Base-by-base conservation (phyloP, 2,797 vertebrate species). In the Anguilla marmorata region DNA sequence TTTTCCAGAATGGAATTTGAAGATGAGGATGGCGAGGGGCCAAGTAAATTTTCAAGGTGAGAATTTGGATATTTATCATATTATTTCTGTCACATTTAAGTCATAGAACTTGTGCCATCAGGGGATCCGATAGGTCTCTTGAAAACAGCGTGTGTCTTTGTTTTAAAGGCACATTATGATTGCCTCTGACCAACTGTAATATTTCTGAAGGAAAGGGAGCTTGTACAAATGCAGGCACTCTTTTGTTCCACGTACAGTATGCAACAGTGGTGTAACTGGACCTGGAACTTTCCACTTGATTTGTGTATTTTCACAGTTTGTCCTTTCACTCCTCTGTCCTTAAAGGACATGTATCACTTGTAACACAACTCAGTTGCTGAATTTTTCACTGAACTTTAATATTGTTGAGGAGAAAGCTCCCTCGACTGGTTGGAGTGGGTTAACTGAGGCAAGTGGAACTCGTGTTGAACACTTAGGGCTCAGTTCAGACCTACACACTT, bases 21-120 rank as follows among this genome's bases (percentile, higher is more conserved):
- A 11, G 96, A 97, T 82, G 96, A 97, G 93, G 96, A 97, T 63
- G 96, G 96, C 0, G 96, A 97, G 88, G 96, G 96, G 0, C 96
- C 96, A 90, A 97, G 96, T 93, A 97, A 97, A 94, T 97, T 97
- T 94, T 96, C 96, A 89, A 96, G 96, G 96, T 97, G 91, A 94
- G 96, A 69, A 76, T 76, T 76, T 76, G 30, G 33, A 14, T 76
- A 76, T 41, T 79, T 79, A 37, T 8, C 5, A 2, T 79, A 1
- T 16, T 79, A 7, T 19, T 45, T 5, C 12, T 79, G 72, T 21
- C 8, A 21, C 3, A 41, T 16, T 41, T 45, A 11, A 16, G 2
- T 45, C 33, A 37, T 41, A 37, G 37, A 79, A 24, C 5, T 19
- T 14, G 14, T 72, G 24, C 21, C 9, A 14, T 69, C n/a, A 2